These are phyloP conservation scores for Centroberyx gerrardi DNA, from an alignment of 2,797 vertebrate species.

Conservation along the genomic window DNA sequence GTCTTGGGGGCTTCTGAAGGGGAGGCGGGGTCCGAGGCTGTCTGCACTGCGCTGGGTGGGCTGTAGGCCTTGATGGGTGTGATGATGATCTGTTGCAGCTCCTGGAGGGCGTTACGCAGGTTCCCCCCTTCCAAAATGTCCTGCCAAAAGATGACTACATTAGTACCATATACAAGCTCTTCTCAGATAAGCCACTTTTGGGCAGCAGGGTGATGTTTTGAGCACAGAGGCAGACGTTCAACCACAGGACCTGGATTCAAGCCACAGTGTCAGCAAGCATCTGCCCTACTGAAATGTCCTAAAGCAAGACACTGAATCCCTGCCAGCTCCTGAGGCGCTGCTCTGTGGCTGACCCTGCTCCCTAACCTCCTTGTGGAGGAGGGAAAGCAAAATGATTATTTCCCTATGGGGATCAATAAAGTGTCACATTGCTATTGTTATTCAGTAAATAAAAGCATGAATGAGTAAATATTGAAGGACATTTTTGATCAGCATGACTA, in stretches of 20 bases:
- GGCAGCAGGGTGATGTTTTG: not conserved
- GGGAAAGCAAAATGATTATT: slow-evolving; percentile 19
- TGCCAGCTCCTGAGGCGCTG: not conserved
- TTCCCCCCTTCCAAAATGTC: slow-evolving; percentile 97
- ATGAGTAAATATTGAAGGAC: slow-evolving; percentile 1
- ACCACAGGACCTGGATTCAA: no score
- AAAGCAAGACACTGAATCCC: not conserved
- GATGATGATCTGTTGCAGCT: slow-evolving; percentile 94
- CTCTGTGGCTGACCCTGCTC: slow-evolving; percentile 23
- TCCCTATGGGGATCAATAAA: not conserved
- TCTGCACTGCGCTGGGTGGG: slow-evolving; percentile 79
- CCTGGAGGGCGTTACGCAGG: slow-evolving; percentile 93
- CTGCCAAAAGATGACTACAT: slow-evolving; percentile 70
- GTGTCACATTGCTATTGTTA: no score
- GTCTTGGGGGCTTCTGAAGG: slow-evolving; percentile 80
- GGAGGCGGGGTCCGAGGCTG: slow-evolving; percentile 66
- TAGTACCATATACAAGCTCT: not conserved
- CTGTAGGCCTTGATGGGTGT: slow-evolving; percentile 94
- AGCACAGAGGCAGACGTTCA: not conserved
- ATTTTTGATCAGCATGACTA: slow-evolving; percentile 3
- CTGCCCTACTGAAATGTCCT: slow-evolving; percentile 10
- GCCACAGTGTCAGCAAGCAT: slow-evolving; percentile 3
- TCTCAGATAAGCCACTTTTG: not conserved
- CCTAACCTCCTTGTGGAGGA: no score
- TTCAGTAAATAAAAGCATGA: no score